Base-by-base conservation (phyloP, 2,888 invertebrate genomes). In the Tiliacea aurago region DNA sequence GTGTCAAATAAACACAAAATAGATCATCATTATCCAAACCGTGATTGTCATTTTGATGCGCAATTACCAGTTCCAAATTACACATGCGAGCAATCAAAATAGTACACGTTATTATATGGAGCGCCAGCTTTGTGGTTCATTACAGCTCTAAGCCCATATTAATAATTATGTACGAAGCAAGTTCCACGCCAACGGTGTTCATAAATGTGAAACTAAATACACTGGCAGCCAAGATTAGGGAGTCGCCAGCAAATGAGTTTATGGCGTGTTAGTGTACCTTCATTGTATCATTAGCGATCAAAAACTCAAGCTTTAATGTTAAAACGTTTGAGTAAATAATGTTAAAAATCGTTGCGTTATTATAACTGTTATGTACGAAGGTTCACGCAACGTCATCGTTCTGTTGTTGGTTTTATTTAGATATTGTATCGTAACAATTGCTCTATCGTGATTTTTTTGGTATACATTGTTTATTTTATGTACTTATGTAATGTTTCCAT, bases 161-260 rank as follows among this genome's bases (percentile, higher is more conserved):
- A 90, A 91, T 91, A 88, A 89, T 90, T 86, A 85, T 87, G 82
- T 83, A 76, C 73, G 69, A 80, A 82, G 78, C 72, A 87, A 91
- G 90, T 89, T 90, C 90, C 91, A 90, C 89, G 90, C 90, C 79
- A 91, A 80, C 88, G 85, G 88, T 86, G 87, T 90, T 88, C 89
- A 89, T 91, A 94, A 93, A 93, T 92, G 93, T 90, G 93, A 92
- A 93, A 94, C 92, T 94, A 94, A 95, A 94, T 92, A 92, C 91
- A 89, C 86, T 88, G 87, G 86, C 89, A 91, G 90, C 89, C 86
- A 91, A 93, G 93, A 93, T 94, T 94, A 91, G 90, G 90, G 90
- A 89, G 88, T 89, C 90, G 86, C 89, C 90, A 85, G 89, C 89
- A 94, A 95, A 95, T 94, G 94, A 94, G 93, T 92, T 94, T 94